Evolutionary conservation across 2,797 vertebrate genomes (phyloP).

Genomic region (Falco concolor): DNA sequence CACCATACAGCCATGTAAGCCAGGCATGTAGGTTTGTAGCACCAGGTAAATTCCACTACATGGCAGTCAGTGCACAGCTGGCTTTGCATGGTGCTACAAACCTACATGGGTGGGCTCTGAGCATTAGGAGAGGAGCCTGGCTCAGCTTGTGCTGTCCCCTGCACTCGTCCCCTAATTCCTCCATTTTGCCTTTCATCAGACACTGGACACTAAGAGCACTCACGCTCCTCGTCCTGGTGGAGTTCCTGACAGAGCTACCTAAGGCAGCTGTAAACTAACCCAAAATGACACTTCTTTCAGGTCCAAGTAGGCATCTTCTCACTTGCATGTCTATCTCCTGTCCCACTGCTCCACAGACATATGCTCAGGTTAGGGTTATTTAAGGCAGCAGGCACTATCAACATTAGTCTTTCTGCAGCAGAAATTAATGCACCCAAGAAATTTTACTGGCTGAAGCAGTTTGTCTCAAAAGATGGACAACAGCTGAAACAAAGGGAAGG

Average conservation of each 20-base stretch:
- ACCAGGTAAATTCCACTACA: background rate
- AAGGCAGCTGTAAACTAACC: background rate
- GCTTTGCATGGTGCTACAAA: no score
- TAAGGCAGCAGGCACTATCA: background rate
- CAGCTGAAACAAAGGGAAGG: background rate
- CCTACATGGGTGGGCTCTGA: background rate
- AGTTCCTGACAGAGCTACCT: background rate
- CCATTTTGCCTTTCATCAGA: background rate
- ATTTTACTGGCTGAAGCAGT: background rate
- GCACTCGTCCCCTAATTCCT: background rate
- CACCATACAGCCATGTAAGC: background rate
- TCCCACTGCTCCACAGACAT: background rate
- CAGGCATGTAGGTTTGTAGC: background rate
- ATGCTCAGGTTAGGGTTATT: background rate
- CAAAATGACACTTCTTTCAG: background rate
- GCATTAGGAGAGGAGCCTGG: background rate
- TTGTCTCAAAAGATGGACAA: background rate
- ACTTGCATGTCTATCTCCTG: background rate
- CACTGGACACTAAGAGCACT: background rate
- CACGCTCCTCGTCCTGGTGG: background rate
- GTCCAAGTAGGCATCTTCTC: background rate
- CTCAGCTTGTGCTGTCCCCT: background rate
- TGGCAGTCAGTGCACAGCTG: background rate
- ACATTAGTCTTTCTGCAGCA: background rate
- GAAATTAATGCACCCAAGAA: background rate